A percentile compares a stretch with the other conserved stretches of the same genome.
These are phyloP conservation scores for Tenthredo amoena DNA, from an alignment of 2,888 invertebrate species.

Conservation along the genomic window DNA sequence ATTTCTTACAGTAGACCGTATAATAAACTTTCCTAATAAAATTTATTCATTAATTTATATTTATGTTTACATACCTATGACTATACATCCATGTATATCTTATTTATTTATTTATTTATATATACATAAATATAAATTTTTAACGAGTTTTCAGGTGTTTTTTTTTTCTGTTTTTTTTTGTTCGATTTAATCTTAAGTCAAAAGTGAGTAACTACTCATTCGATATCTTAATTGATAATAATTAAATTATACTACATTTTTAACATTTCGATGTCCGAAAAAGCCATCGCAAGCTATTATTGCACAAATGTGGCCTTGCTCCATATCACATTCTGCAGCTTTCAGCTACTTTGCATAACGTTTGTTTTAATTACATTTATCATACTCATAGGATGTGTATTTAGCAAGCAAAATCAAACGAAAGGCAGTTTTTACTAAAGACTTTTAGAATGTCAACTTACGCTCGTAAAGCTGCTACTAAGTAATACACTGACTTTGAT, in stretches of 20 bases:
- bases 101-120: slow-evolving; percentile 35
- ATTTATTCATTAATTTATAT: slow-evolving; percentile 47
- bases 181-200: slow-evolving; percentile 51
- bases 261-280: slow-evolving; percentile 72
- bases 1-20: slow-evolving; percentile 49
- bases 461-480: slow-evolving; percentile 49
- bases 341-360: slow-evolving; percentile 52
- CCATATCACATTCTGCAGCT: slow-evolving; percentile 53
- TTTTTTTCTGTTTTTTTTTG: slow-evolving; percentile 20
- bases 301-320: slow-evolving; percentile 52
- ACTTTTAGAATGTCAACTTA: slow-evolving; percentile 49
- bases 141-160: slow-evolving; percentile 40
- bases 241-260: slow-evolving; percentile 55
- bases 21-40: slow-evolving; percentile 51
- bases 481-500: background rate
- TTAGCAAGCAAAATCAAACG: slow-evolving; percentile 45
- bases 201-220: slow-evolving; percentile 48
- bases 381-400: slow-evolving; percentile 40
- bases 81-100: slow-evolving; percentile 14
- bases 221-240: slow-evolving; percentile 52
- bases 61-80: slow-evolving; percentile 19
- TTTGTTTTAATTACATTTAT: slow-evolving; percentile 48
- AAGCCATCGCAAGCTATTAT: slow-evolving; percentile 70
- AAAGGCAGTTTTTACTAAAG: slow-evolving; percentile 31
- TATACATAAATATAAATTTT: slow-evolving; percentile 44